A percentile compares a stretch with the other conserved stretches of the same genome.
phyloP scores from a whole-genome alignment of 2,113 vertebrate genomes.

The Dolichallabes microphthalmus region DNA sequence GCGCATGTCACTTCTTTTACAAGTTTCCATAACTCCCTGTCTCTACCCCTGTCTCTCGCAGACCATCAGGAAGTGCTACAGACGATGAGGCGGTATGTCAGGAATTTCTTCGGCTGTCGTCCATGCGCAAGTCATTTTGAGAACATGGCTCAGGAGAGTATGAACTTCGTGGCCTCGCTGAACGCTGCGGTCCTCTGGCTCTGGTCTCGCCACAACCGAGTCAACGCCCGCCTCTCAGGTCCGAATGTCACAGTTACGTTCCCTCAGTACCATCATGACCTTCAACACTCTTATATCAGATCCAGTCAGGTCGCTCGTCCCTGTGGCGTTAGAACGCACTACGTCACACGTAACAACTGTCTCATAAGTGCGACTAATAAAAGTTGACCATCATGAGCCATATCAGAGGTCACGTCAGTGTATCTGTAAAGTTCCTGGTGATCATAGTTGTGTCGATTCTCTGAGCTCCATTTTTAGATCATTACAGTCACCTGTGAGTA shows the following conservation, averaged over 20 bases:
- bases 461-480: not conserved
- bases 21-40: not conserved
- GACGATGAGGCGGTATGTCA: constrained; percentile 63
- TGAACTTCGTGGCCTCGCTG: constrained; percentile 63
- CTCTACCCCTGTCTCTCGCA: not conserved
- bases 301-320: not conserved
- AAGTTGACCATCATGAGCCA: not conserved
- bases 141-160: constrained; percentile 77
- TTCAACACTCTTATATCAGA: not conserved
- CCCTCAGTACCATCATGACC: no score
- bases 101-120: constrained; percentile 84
- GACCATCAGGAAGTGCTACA: constrained; percentile 56
- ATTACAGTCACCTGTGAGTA: not conserved
- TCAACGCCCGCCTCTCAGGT: constrained; percentile 90
- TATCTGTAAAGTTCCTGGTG: not conserved
- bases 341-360: not conserved
- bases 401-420: not conserved
- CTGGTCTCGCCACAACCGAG: constrained; percentile 87
- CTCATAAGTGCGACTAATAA: no score
- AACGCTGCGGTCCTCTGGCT: constrained; percentile 78
- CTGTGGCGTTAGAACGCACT: not conserved
- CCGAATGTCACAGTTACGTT: not conserved
- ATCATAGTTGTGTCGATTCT: not conserved
- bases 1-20: no score
- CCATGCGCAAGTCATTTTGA: constrained; percentile 84